phyloP scores from a whole-genome alignment of 2,888 invertebrate species.

The Chrysolina oricalcia region DNA sequence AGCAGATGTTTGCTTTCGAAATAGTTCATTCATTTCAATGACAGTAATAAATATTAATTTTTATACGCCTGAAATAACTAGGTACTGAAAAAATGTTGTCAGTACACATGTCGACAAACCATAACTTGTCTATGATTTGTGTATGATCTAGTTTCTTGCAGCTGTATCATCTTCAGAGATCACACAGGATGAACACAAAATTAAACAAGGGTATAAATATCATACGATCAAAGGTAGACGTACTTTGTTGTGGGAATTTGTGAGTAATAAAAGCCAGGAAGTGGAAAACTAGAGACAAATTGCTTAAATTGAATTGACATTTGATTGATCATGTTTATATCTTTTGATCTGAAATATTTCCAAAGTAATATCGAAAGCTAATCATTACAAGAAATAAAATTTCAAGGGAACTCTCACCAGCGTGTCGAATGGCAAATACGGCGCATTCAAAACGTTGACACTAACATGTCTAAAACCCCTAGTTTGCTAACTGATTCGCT shows the following conservation, averaged over 20 bases:
- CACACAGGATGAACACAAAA: conserved; percentile 13
- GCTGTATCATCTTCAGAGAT: background rate
- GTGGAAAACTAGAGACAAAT: background rate
- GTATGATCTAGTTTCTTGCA: conserved; percentile 1
- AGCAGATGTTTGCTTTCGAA: conserved; percentile 33
- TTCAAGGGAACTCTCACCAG: too few species aligned
- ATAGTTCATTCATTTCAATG: conserved; percentile 17
- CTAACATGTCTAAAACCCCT: too few species aligned
- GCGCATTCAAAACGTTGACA: too few species aligned
- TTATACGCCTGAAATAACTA: conserved; percentile 28
- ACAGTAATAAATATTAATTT: conserved; percentile 24
- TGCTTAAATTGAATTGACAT: background rate
- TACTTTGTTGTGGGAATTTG: conserved; percentile 7
- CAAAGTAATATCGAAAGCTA: too few species aligned
- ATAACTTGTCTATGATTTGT: conserved; percentile 59
- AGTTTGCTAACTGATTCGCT: too few species aligned
- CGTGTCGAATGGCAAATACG: too few species aligned
- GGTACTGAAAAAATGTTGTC: conserved; percentile 51
- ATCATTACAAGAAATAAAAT: too few species aligned
- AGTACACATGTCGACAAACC: conserved; percentile 59
- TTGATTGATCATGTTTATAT: too few species aligned
- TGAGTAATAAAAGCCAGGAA: background rate
- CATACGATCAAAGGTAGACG: conserved; percentile 1
- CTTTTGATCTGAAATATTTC: too few species aligned
- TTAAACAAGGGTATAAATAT: background rate